Conservation (phyloP, 1,140 invertebrate genomes). For the Ostrea denselamellosa region DNA sequence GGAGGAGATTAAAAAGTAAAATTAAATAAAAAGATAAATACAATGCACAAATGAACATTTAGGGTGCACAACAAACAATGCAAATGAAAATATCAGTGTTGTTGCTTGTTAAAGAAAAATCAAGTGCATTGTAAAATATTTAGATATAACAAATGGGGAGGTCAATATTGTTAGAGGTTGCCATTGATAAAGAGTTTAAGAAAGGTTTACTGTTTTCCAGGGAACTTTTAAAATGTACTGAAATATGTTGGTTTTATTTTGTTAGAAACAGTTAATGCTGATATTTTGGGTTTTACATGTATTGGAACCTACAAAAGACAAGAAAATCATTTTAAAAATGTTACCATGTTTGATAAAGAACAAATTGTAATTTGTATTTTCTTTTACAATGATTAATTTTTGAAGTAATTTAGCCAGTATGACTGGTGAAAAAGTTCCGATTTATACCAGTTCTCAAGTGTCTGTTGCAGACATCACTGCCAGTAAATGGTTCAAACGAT, state of each 20-base stretch:
- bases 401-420: not conserved
- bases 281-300: not conserved
- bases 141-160: too few relatives aligned
- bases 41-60: not conserved
- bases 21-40: not conserved
- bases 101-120: not conserved
- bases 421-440: slow-evolving; percentile 9
- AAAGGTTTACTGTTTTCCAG: not conserved
- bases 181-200: not conserved
- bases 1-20: not conserved
- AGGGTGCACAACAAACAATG: not conserved
- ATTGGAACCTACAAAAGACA: not conserved
- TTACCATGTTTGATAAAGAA: slow-evolving; percentile 25
- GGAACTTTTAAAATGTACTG: not conserved
- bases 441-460: not conserved
- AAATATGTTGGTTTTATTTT: not conserved
- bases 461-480: slow-evolving; percentile 14
- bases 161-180: too few relatives aligned
- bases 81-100: not conserved
- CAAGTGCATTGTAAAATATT: not conserved
- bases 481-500: not conserved
- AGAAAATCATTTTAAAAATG: not conserved
- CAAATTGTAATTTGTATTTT: slow-evolving; percentile 13
- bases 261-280: not conserved
- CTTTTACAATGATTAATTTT: not conserved